Conservation (phyloP, 2,888 invertebrate genomes). For the Ennomos erosarius region DNA sequence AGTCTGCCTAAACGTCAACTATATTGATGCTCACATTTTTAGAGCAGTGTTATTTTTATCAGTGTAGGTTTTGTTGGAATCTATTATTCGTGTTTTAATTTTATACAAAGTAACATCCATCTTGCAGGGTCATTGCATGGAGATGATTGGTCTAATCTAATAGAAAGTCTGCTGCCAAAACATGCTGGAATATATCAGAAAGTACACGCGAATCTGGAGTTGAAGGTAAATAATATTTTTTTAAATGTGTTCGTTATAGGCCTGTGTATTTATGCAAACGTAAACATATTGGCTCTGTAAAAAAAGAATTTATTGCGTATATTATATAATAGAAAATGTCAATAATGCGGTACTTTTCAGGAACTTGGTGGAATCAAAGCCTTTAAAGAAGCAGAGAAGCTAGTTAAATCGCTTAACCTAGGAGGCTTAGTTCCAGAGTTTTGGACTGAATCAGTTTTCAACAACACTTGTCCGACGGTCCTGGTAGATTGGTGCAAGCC, state of each 20-base stretch:
- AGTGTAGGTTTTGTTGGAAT: too few species aligned
- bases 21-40: background rate
- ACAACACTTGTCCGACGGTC: slow-evolving; percentile 73
- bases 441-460: slow-evolving; percentile 78
- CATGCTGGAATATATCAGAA: slow-evolving; percentile 78
- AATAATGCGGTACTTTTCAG: slow-evolving; percentile 49
- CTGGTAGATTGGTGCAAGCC: slow-evolving; percentile 81
- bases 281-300: too few species aligned
- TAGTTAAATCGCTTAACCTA: slow-evolving; percentile 72
- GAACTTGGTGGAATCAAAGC: slow-evolving; percentile 75
- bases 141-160: slow-evolving; percentile 85
- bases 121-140: slow-evolving; percentile 82
- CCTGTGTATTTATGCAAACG: too few species aligned
- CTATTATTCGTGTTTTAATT: too few species aligned
- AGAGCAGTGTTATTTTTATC: too few species aligned
- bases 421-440: slow-evolving; percentile 74
- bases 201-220: slow-evolving; percentile 74
- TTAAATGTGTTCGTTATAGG: too few species aligned
- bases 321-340: too few species aligned
- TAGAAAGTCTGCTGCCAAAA: slow-evolving; percentile 83
- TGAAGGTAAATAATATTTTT: slow-evolving; percentile 61
- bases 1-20: too few species aligned
- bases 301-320: too few species aligned
- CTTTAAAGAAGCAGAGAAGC: slow-evolving; percentile 77
- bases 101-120: background rate